These are phyloP conservation scores for Tethea ocularis DNA, from an alignment of 2,888 invertebrate species.

Conservation along the genomic window DNA sequence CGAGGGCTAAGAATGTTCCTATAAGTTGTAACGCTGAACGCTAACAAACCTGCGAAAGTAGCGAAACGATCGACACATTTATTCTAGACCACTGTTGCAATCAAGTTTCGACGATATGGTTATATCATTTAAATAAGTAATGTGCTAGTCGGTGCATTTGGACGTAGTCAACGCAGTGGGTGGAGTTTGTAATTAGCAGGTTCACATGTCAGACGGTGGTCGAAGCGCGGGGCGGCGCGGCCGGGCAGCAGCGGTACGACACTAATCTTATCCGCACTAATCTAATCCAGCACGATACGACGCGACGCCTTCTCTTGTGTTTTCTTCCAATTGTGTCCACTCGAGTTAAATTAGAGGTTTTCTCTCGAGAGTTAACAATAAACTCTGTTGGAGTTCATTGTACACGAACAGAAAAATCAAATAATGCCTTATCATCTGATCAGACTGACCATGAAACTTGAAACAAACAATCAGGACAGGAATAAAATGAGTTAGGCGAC, in stretches of 20 bases:
- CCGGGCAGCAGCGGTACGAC: conserved; percentile 47
- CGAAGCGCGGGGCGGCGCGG: conserved; percentile 21
- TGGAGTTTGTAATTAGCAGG: conserved; percentile 65
- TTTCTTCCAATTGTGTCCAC: conserved; percentile 82
- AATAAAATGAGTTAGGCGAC: too few relatives aligned
- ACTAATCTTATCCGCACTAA: conserved; percentile 80
- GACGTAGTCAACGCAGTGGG: conserved; percentile 25
- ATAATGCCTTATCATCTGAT: conserved; percentile 21
- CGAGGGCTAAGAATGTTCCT: conserved; percentile 51
- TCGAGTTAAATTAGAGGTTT: conserved; percentile 79
- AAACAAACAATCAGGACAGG: too few relatives aligned
- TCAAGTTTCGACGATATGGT: conserved; percentile 27
- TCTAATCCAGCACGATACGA: conserved; percentile 77
- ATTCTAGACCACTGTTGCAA: conserved; percentile 30
- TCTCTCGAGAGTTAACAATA: conserved; percentile 68
- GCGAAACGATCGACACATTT: conserved; percentile 30
- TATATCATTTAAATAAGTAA: conserved; percentile 30
- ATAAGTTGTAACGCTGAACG: conserved; percentile 39
- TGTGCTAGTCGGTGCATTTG: conserved; percentile 18
- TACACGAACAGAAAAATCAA: conserved; percentile 48
- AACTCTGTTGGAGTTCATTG: conserved; percentile 61
- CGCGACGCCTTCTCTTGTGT: conserved; percentile 78
- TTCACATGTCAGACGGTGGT: conserved; percentile 53
- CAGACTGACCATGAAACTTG: too few relatives aligned
- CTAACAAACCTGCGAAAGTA: conserved; percentile 33